Percentiles rank a stretch among this genome's conserved stretches.
These are phyloP conservation scores for Gymnopithys bicolor DNA, from an alignment of 2,797 vertebrate genomes.

Conservation along the genomic window DNA sequence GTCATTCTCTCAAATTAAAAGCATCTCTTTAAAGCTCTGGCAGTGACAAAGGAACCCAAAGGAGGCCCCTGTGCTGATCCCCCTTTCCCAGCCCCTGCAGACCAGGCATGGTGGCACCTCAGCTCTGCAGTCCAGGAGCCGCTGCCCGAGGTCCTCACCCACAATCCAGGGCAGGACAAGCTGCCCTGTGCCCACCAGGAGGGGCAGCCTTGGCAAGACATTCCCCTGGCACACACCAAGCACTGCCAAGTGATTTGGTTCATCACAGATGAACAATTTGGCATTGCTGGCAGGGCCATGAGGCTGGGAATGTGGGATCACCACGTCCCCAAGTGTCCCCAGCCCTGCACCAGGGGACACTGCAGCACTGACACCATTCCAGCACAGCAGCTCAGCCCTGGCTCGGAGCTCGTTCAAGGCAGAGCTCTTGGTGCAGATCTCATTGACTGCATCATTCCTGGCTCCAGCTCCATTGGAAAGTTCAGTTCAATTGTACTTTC, in stretches of 20 bases:
- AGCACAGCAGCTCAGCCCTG: not conserved
- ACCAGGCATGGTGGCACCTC: not conserved
- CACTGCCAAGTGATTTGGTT: not conserved
- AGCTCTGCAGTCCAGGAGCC: not conserved
- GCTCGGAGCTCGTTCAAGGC: not conserved
- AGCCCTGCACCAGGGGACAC: not conserved
- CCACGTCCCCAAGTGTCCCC: not conserved
- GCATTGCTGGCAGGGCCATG: not conserved
- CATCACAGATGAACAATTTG: not conserved
- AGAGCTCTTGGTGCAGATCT: not conserved
- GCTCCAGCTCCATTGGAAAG: not conserved
- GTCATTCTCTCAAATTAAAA: not conserved
- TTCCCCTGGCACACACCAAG: fast-evolving
- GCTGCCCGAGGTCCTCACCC: not conserved
- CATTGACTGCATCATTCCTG: not conserved
- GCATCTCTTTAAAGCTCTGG: not conserved
- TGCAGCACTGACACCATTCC: not conserved
- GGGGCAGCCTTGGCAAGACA: not conserved
- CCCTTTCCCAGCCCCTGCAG: not conserved
- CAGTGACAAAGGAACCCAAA: fast-evolving
- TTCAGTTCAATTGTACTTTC: slow-evolving; percentile 2
- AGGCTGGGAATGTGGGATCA: not conserved
- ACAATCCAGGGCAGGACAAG: not conserved
- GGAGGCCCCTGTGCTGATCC: not conserved
- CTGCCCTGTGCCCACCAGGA: fast-evolving